These are phyloP conservation scores for Scomber japonicus DNA, from an alignment of 2,113 vertebrate genomes.

Conservation along the genomic window DNA sequence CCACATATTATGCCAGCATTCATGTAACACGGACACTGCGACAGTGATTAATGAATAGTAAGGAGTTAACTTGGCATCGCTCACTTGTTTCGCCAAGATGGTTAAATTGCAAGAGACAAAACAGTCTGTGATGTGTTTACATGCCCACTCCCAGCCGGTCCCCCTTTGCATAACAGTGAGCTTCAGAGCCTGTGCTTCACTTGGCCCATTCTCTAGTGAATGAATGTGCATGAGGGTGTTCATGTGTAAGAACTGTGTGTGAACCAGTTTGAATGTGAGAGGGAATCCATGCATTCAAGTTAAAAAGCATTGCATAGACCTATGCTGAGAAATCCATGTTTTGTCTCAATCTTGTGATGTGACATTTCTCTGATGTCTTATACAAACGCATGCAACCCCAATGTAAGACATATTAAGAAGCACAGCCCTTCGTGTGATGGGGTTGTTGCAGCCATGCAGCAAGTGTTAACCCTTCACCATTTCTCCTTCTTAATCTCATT, in stretches of 20 bases:
- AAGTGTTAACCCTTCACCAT: slow-evolving; percentile 59
- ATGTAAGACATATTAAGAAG: slow-evolving; percentile 14
- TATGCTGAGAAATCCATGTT: not conserved
- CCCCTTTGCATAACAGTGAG: slow-evolving; percentile 66
- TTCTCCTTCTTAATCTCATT: slow-evolving; percentile 75
- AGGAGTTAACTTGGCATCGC: slow-evolving; percentile 64
- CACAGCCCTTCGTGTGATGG: slow-evolving; percentile 32
- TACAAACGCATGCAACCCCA: slow-evolving; percentile 32
- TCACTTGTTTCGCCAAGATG: slow-evolving; percentile 51
- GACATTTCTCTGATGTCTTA: slow-evolving; percentile 26
- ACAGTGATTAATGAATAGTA: slow-evolving; percentile 63
- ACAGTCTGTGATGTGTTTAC: slow-evolving; percentile 64
- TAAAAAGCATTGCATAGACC: not conserved
- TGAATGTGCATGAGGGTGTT: slow-evolving; percentile 55
- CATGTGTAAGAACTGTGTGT: slow-evolving; percentile 52
- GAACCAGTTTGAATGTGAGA: slow-evolving; percentile 8
- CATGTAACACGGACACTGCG: slow-evolving; percentile 16
- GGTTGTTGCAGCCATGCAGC: slow-evolving; percentile 48
- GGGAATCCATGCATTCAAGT: slow-evolving; percentile 32
- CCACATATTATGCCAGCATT: slow-evolving; percentile 43
- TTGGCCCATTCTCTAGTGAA: slow-evolving; percentile 54
- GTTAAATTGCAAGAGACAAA: slow-evolving; percentile 59
- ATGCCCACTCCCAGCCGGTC: slow-evolving; percentile 46
- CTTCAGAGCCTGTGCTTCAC: slow-evolving; percentile 42
- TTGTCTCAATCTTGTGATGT: slow-evolving; percentile 6